Evolutionary conservation across 2,797 vertebrate genomes (phyloP).

Genomic region (Cuniculus paca): DNA sequence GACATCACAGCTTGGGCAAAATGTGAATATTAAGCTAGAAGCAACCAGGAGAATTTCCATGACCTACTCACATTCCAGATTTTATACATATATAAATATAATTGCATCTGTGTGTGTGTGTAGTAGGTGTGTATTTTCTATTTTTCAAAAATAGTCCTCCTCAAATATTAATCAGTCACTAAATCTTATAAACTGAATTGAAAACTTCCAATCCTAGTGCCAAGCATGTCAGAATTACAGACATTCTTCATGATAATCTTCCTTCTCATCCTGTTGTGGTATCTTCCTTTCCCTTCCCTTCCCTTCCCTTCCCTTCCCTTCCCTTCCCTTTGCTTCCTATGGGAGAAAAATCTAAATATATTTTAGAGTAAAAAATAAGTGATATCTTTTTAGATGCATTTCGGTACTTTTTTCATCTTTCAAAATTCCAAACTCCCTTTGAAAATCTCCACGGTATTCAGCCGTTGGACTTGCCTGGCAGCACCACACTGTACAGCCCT

Average conservation of each 20-base stretch:
- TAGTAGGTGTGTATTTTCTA: background rate
- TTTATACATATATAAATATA: background rate
- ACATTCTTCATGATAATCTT: background rate
- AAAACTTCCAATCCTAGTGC: background rate
- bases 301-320: background rate
- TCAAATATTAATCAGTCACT: background rate
- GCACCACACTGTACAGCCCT: accelerated
- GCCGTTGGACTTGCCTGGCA: background rate
- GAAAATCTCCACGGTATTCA: background rate
- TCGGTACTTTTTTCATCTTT: background rate
- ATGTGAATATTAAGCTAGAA: conserved; percentile 24
- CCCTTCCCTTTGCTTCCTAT: background rate
- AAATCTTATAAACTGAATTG: conserved; percentile 15
- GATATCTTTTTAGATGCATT: background rate
- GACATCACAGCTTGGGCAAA: conserved; percentile 31
- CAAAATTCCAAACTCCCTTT: background rate
- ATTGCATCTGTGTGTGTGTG: too few relatives aligned
- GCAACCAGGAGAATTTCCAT: background rate
- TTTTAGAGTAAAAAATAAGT: conserved; percentile 12
- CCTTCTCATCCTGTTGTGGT: background rate
- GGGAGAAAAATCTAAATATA: conserved; percentile 11
- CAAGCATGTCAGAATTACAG: background rate
- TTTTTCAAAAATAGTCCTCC: conserved; percentile 53
- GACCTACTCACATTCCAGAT: background rate
- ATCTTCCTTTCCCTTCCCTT: background rate